phyloP scores from a whole-genome alignment of 1,140 invertebrate species.

The Aphelinus atriplicis region DNA sequence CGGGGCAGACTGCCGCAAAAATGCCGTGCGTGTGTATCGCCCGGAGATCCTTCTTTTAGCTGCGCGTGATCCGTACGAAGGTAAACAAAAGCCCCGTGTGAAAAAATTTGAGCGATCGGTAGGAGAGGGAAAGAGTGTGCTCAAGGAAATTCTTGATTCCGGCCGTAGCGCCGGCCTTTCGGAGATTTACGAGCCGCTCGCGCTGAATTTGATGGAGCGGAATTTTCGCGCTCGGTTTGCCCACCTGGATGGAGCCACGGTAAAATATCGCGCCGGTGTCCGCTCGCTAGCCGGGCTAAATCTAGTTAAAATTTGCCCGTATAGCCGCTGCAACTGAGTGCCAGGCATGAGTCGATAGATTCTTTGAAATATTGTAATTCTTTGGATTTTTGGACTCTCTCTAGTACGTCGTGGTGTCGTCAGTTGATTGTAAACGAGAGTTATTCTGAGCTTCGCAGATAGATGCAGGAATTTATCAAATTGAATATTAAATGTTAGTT shows the following conservation, averaged over 20 bases:
- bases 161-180: neutral
- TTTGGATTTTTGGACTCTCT: no score
- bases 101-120: constrained; percentile 8
- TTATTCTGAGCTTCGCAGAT: no score
- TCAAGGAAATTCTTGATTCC: constrained; percentile 17
- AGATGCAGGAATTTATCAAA: no score
- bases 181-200: constrained; percentile 15
- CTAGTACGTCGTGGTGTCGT: no score
- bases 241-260: neutral
- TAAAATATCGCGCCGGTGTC: neutral
- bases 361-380: no score
- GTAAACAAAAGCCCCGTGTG: constrained; percentile 18
- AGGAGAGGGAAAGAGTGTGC: neutral
- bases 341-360: no score
- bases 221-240: constrained; percentile 11
- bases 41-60: neutral
- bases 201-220: constrained; percentile 7
- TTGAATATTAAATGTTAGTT: no score
- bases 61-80: neutral
- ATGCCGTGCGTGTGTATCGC: constrained; percentile 1
- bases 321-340: no score
- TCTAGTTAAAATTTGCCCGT: no score
- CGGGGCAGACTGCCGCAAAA: constrained; percentile 9
- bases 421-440: no score
- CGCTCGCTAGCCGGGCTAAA: no score